Evolutionary conservation across 2,797 vertebrate species (phyloP).

Genomic region (Clamator glandarius): DNA sequence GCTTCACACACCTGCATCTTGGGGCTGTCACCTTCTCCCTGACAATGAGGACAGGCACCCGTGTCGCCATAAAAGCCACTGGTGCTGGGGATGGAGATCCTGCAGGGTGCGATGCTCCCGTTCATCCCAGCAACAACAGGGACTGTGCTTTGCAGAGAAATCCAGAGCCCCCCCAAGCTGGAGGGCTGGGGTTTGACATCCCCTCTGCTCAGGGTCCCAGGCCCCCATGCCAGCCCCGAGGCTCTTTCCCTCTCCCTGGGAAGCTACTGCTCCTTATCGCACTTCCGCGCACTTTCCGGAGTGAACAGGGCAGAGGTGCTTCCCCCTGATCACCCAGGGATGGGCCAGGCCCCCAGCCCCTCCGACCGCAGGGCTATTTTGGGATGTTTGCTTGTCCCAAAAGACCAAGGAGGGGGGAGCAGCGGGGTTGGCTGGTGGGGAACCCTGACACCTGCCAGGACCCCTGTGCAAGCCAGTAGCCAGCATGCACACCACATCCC

Average conservation of each 20-base stretch:
- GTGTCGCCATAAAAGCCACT: background rate
- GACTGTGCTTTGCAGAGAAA: background rate
- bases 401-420: background rate
- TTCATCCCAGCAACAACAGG: background rate
- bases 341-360: background rate
- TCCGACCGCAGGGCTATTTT: conserved; percentile 51
- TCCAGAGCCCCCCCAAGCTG: background rate
- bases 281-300: conserved; percentile 45
- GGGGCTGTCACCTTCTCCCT: background rate
- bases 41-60: background rate
- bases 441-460: background rate
- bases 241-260: background rate
- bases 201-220: background rate
- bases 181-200: background rate
- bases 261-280: conserved; percentile 48
- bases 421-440: rapidly evolving
- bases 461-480: background rate
- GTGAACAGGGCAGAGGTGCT: conserved; percentile 24
- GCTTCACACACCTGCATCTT: background rate
- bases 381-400: conserved; percentile 54
- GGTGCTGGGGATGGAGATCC: background rate
- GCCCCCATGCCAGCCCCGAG: background rate
- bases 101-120: background rate
- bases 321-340: background rate
- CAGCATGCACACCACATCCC: rapidly evolving